Conservation (phyloP, 2,113 vertebrate species). For the Gymnocephalus cernua region DNA sequence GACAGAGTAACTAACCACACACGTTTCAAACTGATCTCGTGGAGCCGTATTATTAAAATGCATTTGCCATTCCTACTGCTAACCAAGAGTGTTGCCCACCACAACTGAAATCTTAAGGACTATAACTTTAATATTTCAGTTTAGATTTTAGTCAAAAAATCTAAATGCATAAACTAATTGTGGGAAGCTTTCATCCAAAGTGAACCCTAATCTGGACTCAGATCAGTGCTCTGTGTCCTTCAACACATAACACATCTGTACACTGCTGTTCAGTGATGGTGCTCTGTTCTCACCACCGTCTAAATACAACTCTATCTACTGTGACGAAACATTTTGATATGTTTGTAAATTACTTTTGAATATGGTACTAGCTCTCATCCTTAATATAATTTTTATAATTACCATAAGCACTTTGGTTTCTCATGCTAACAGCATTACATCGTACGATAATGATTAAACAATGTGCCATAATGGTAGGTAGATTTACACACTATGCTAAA, state of each 20-base stretch:
- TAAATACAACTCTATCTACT: slow-evolving; percentile 59
- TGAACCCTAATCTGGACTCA: neutral
- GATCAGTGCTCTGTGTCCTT: neutral
- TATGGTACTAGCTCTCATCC: slow-evolving; percentile 30
- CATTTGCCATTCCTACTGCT: neutral
- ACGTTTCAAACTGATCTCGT: neutral
- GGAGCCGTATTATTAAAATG: neutral
- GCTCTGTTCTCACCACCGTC: slow-evolving; percentile 62
- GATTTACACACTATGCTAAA: slow-evolving; percentile 38
- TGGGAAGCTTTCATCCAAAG: neutral
- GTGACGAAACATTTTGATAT: slow-evolving; percentile 63
- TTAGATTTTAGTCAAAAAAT: neutral
- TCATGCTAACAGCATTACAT: slow-evolving; percentile 30
- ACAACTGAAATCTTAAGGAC: neutral
- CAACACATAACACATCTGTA: slow-evolving; percentile 11
- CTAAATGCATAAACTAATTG: neutral
- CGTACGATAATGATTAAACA: slow-evolving; percentile 19
- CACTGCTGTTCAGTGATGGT: slow-evolving; percentile 62
- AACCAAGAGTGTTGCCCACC: neutral
- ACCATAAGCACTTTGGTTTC: slow-evolving; percentile 28
- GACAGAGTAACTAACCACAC: neutral
- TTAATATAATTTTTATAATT: slow-evolving; percentile 50
- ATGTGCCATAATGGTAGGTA: slow-evolving; percentile 71
- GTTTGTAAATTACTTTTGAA: slow-evolving; percentile 53
- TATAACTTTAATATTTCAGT: neutral